Evolutionary conservation across 2,888 invertebrate genomes (phyloP).

Genomic region (Ernsta delagoae): DNA sequence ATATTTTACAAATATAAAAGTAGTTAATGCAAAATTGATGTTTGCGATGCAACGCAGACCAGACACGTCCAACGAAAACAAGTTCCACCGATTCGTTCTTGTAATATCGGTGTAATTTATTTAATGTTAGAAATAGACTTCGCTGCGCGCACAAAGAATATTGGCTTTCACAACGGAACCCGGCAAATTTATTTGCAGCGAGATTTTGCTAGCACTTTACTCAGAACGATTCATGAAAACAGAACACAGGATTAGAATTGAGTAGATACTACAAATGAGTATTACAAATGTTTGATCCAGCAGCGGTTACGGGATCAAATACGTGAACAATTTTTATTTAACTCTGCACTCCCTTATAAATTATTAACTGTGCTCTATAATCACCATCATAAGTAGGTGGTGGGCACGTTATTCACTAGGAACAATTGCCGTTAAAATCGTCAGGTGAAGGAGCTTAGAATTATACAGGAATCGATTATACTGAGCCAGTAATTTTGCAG

Average conservation of each 20-base stretch:
- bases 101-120: slow-evolving; percentile 83
- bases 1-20: slow-evolving; percentile 49
- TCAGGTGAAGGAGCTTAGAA: slow-evolving; percentile 71
- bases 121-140: slow-evolving; percentile 83
- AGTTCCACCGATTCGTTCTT: slow-evolving; percentile 80
- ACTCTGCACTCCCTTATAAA: slow-evolving; percentile 30
- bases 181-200: slow-evolving; percentile 78
- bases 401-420: slow-evolving; percentile 41
- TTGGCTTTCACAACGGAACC: slow-evolving; percentile 84
- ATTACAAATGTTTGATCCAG: slow-evolving; percentile 23
- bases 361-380: slow-evolving; percentile 28
- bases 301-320: background rate
- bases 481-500: slow-evolving; percentile 73
- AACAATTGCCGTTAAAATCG: slow-evolving; percentile 61
- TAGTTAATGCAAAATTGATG: slow-evolving; percentile 67
- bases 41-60: slow-evolving; percentile 65
- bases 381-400: slow-evolving; percentile 30
- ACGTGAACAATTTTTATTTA: slow-evolving; percentile 19
- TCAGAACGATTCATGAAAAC: slow-evolving; percentile 63
- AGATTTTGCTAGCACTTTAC: slow-evolving; percentile 72
- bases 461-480: slow-evolving; percentile 71
- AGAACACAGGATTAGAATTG: slow-evolving; percentile 48
- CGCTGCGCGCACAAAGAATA: slow-evolving; percentile 80
- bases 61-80: slow-evolving; percentile 75
- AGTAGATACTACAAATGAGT: background rate